Conservation (phyloP, 2,888 invertebrate genomes). For the Ormyrus labotus region DNA sequence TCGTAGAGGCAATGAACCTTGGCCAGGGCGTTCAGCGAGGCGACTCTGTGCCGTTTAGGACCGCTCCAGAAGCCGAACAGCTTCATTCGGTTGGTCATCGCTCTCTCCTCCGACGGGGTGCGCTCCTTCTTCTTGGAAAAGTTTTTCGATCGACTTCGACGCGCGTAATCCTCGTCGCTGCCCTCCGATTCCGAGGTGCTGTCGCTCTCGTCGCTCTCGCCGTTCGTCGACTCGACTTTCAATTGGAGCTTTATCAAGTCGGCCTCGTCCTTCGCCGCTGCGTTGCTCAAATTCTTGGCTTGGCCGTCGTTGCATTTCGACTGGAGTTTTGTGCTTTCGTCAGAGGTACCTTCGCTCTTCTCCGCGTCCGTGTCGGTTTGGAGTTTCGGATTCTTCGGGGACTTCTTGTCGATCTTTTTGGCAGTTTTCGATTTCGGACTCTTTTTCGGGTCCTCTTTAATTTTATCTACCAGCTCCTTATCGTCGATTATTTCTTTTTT, state of each 20-base stretch:
- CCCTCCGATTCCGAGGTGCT: constrained; percentile 62
- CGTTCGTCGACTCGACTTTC: constrained; percentile 55
- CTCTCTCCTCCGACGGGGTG: constrained; percentile 67
- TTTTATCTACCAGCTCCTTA: constrained; percentile 56
- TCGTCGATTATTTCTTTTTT: constrained; percentile 70
- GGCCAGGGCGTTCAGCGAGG: constrained; percentile 91
- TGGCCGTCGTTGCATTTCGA: not conserved
- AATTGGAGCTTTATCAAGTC: constrained; percentile 43
- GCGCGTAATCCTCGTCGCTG: constrained; percentile 75
- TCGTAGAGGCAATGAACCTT: constrained; percentile 95
- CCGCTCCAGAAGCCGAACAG: constrained; percentile 85
- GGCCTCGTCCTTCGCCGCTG: constrained; percentile 46
- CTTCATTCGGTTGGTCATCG: constrained; percentile 77
- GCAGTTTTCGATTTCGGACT: constrained; percentile 44
- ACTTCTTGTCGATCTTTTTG: constrained; percentile 35
- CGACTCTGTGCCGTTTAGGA: constrained; percentile 90
- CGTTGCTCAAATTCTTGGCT: constrained; percentile 50
- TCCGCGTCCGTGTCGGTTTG: constrained; percentile 38
- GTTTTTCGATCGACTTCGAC: constrained; percentile 53
- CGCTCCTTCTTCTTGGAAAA: constrained; percentile 65
- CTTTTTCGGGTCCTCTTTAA: constrained; percentile 65
- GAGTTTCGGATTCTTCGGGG: constrained; percentile 26
- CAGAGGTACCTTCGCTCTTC: constrained; percentile 22
- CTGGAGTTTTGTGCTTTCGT: constrained; percentile 8
- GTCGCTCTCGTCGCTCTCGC: constrained; percentile 58